Percentiles rank a stretch among this genome's conserved stretches.
Conservation (phyloP, 2,888 invertebrate species). For the Trissoscelio sp. region DNA sequence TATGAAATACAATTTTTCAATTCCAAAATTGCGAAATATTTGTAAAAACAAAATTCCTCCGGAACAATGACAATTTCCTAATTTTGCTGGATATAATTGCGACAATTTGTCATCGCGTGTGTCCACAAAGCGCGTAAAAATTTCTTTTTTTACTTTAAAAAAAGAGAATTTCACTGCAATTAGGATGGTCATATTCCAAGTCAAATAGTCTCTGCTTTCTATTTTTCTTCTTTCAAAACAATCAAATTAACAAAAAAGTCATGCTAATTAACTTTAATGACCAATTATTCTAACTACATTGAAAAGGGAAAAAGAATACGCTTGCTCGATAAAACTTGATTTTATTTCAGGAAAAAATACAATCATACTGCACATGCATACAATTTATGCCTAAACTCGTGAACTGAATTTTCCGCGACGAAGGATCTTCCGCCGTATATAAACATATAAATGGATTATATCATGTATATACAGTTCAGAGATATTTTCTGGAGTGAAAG, state of each 20-base stretch:
- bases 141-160: slow-evolving; percentile 38
- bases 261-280: slow-evolving; percentile 8
- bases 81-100: slow-evolving; percentile 15
- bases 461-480: slow-evolving; percentile 65
- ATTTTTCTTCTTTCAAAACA: neutral
- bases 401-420: slow-evolving; percentile 59
- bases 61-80: neutral
- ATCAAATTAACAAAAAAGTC: neutral
- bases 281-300: neutral
- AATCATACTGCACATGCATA: slow-evolving; percentile 79
- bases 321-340: slow-evolving; percentile 52
- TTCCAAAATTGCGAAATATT: too few species aligned
- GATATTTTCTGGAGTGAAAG: slow-evolving; percentile 45
- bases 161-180: slow-evolving; percentile 46
- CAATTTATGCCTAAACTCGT: slow-evolving; percentile 76
- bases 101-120: slow-evolving; percentile 27
- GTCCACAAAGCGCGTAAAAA: slow-evolving; percentile 45
- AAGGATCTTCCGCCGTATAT: slow-evolving; percentile 65
- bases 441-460: slow-evolving; percentile 54
- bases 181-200: slow-evolving; percentile 30
- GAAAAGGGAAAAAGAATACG: slow-evolving; percentile 7
- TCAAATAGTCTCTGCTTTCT: slow-evolving; percentile 24
- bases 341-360: slow-evolving; percentile 68
- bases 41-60: neutral
- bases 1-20: too few species aligned